Evolutionary conservation across 1,140 invertebrate genomes (phyloP).

Genomic region (Zelostemma sp.): DNA sequence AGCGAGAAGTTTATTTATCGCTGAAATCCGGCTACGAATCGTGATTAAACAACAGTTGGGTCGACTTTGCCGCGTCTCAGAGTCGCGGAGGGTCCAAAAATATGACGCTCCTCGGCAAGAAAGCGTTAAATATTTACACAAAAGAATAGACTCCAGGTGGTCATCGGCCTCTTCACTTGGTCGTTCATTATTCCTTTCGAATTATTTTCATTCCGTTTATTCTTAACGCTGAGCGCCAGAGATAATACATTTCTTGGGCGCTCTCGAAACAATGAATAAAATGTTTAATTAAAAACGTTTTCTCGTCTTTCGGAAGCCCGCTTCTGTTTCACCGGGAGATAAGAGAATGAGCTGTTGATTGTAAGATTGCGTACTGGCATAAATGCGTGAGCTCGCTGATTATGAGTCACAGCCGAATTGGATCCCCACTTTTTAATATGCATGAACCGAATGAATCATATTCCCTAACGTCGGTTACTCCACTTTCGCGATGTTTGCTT

Average conservation of each 20-base stretch:
- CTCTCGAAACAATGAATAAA: background rate
- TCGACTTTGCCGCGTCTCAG: background rate
- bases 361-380: background rate
- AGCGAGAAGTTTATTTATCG: too few relatives aligned
- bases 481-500: constrained; percentile 4
- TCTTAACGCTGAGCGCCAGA: background rate
- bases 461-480: constrained; percentile 2
- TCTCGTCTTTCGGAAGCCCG: background rate
- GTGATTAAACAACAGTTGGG: constrained; percentile 6
- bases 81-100: constrained; percentile 3
- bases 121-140: constrained; percentile 7
- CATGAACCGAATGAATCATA: constrained; percentile 9
- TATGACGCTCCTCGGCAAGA: background rate
- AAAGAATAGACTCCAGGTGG: constrained; percentile 6
- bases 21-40: too few relatives aligned
- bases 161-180: background rate
- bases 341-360: constrained; percentile 2
- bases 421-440: constrained; percentile 8
- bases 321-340: background rate
- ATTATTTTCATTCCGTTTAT: constrained; percentile 4
- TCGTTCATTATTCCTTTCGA: background rate
- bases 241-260: background rate
- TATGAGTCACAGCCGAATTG: constrained; percentile 8
- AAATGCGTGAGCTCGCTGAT: constrained; percentile 1
- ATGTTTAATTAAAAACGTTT: background rate